Evolutionary conservation across 2,888 invertebrate genomes (phyloP), one percentile per base, ranked within the genome.

Genomic region (Cryptosula pallasiana): DNA sequence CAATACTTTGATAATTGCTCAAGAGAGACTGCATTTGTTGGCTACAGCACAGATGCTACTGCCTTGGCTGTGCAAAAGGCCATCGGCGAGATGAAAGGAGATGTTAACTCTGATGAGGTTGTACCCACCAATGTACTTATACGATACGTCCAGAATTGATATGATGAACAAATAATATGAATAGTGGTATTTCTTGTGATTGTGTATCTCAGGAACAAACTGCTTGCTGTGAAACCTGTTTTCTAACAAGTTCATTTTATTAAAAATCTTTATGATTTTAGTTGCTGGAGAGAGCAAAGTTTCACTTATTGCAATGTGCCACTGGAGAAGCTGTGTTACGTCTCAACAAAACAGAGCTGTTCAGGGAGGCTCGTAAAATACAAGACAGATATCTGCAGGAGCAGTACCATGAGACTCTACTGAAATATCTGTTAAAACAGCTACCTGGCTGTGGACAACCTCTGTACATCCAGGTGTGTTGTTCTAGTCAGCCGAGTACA

Each of bases 321-420:
- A 80, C 80, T 1, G 81, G 82, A 0, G 81, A 81, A 36, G 74
- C 79, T 23, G 75, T 82, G 2, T 71, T 80, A 1, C 76, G 79
- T 23, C 72, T 78, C 32, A 69, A 72, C 2, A 75, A 76, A 27
- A 74, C 75, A 32, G 36, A 71, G 32, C 71, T 79, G 3, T 70
- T 73, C 0, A 27, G 16, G 0, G 73, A 78, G 9, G 77, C 77
- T 35, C 71, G 70, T 0, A 34, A 5, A 13, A 45, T 45, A 13
- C 45, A 45, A 45, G 45, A 45, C 20, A 20, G 5, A 5, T 45
- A 45, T 20, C 20, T 45, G 5, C 9, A 45, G 9, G 20, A 45
- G 20, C 45, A 45, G 20, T 20, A 45, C 9, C 45, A 45, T 45
- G 45, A 45, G 45, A 45, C 9, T 45, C 45, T 45, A 5, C 20